These are phyloP conservation scores for Pholis gunnellus DNA, from an alignment of 2,113 vertebrate species.

Conservation along the genomic window DNA sequence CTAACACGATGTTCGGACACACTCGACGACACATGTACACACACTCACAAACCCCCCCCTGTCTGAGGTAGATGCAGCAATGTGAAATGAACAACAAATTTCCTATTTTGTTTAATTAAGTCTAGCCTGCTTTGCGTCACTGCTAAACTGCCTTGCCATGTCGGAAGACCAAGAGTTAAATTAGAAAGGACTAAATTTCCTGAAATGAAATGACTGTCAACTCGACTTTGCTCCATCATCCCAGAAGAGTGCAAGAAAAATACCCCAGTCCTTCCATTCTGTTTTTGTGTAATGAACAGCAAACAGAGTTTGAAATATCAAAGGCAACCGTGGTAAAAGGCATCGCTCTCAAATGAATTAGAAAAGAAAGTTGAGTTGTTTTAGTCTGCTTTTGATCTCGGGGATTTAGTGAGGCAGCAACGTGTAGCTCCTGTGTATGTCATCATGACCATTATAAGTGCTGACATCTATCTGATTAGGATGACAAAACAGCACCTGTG, in stretches of 20 bases:
- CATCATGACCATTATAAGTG: slow-evolving; percentile 64
- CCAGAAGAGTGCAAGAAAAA: slow-evolving; percentile 44
- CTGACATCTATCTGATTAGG: slow-evolving; percentile 66
- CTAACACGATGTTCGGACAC: slow-evolving; percentile 20
- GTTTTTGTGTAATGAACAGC: slow-evolving; percentile 22
- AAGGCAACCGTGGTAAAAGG: slow-evolving; percentile 28
- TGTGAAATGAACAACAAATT: slow-evolving; percentile 87
- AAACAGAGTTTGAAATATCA: slow-evolving; percentile 46
- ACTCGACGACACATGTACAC: slow-evolving; percentile 14
- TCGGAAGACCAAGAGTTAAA: slow-evolving; percentile 87
- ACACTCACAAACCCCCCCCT: slow-evolving; percentile 61
- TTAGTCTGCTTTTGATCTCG: slow-evolving; percentile 53
- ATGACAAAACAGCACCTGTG: slow-evolving; percentile 61
- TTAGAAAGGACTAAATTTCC: slow-evolving; percentile 76
- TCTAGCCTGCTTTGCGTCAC: slow-evolving; percentile 90
- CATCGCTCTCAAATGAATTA: slow-evolving; percentile 36
- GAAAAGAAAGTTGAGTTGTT: slow-evolving; percentile 48
- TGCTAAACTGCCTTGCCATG: slow-evolving; percentile 91
- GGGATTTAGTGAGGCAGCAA: slow-evolving; percentile 43
- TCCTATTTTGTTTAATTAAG: slow-evolving; percentile 88
- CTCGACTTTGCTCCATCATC: slow-evolving; percentile 65
- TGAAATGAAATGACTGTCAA: slow-evolving; percentile 75
- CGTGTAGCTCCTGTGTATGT: slow-evolving; percentile 57
- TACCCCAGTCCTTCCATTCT: slow-evolving; percentile 19
- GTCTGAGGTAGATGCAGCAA: slow-evolving; percentile 76